Percentiles rank a stretch among this genome's conserved stretches.
These are phyloP conservation scores for Aspiorhynchus laticeps DNA, from an alignment of 2,113 vertebrate species.

Conservation along the genomic window DNA sequence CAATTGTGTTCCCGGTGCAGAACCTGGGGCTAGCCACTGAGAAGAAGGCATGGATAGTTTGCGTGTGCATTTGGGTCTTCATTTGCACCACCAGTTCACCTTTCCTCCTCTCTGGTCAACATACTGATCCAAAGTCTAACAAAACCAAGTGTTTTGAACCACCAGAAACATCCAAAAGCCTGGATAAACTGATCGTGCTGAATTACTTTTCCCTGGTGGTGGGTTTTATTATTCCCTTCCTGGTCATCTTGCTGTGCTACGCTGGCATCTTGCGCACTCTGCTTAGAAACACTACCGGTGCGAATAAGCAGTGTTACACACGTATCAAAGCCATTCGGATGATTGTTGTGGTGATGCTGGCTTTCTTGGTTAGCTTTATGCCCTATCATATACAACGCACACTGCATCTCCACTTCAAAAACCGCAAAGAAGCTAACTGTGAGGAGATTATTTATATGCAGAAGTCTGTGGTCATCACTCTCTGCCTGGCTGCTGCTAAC, in stretches of 20 bases:
- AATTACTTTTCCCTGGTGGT: slow-evolving; percentile 84
- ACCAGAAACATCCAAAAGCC: slow-evolving; percentile 56
- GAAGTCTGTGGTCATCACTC: too few relatives aligned
- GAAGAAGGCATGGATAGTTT: too few relatives aligned
- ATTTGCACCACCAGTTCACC: too few relatives aligned
- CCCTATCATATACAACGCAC: slow-evolving; percentile 93
- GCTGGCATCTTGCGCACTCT: slow-evolving; percentile 84
- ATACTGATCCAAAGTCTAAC: slow-evolving; percentile 67
- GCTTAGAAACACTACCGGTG: slow-evolving; percentile 70
- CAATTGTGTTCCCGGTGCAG: too few relatives aligned
- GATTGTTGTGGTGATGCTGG: slow-evolving; percentile 87
- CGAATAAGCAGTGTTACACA: slow-evolving; percentile 74
- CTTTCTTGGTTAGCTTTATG: slow-evolving; percentile 90
- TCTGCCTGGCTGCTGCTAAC: too few relatives aligned
- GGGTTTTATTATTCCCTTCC: slow-evolving; percentile 87
- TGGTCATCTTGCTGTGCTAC: slow-evolving; percentile 87
- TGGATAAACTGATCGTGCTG: slow-evolving; percentile 70
- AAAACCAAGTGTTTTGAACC: slow-evolving; percentile 95
- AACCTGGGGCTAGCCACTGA: too few relatives aligned
- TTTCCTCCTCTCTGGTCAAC: too few relatives aligned
- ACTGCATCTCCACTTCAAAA: slow-evolving; percentile 79
- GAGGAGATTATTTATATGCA: too few relatives aligned
- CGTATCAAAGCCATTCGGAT: slow-evolving; percentile 86
- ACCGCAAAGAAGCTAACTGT: too few relatives aligned
- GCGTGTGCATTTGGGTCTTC: too few relatives aligned